Evolutionary conservation across 2,888 invertebrate species (phyloP), one percentile per base, ranked within the genome.

Genomic region (Heliconius aoede): DNA sequence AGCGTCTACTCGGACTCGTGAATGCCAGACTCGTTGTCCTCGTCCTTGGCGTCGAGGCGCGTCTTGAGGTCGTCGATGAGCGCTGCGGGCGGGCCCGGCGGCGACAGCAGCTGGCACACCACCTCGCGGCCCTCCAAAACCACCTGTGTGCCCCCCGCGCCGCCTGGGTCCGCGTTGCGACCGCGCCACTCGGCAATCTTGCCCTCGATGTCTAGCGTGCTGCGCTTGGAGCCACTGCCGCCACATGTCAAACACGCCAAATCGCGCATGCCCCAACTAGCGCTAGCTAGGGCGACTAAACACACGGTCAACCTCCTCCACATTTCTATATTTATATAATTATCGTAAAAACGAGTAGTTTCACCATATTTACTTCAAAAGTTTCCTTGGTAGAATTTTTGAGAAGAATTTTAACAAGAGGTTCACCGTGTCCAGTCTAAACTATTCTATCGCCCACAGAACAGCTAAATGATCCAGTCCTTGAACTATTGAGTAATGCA

Each of bases 161-260:
- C 82, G 40, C 85, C 82, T 69, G 78, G 74, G 68, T 77, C 79
- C 46, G 74, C 77, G 51, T 55, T 78, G 75, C 91, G 88, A 74
- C 85, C 87, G 83, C 92, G 90, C 93, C 93, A 93, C 90, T 91
- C 90, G 79, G 91, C 93, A 78, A 94, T 91, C 91, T 93, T 94
- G 83, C 93, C 94, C 88, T 94, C 94, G 91, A 94, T 91, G 91
- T 94, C 94, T 81, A 94, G 91, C 83, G 94, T 94, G 88, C 92
- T 93, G 85, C 93, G 92, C 87, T 93, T 94, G 79, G 93, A 93
- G 62, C 92, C 94, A 84, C 94, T 93, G 84, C 84, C 77, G 80
- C 77, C 79, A 80, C 77, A 62, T 15, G 65, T 65, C 65, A 76
- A 60, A 68, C 69, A 61, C 67, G 67, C 78, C 68, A 79, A 73